Base-by-base conservation (phyloP, 2,888 invertebrate genomes). In the Leptopilina myrica region DNA sequence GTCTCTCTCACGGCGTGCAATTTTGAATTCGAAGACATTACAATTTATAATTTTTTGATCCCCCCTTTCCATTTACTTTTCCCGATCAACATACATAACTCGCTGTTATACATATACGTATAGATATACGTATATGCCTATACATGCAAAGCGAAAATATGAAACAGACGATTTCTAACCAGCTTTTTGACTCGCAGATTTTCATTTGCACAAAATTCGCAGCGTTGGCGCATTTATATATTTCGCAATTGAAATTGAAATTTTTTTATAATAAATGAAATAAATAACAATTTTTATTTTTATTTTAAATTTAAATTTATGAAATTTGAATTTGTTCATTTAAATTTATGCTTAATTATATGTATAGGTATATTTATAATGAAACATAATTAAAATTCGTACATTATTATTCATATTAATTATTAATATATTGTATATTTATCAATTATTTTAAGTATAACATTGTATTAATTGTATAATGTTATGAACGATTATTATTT, bases 21-120 rank as follows among this genome's bases (percentile, higher is more conserved):
- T 77, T 77, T 77, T 43, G 67, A 26, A 77, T 56, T 67, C 67
- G 43, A 40, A 11, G 33, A 73, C 73, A 73, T 73, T 73, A 73
- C 56, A 73, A 73, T 73, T 73, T 56, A 73, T 73, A 73, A 73
- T 73, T 73, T 49, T 73, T 73, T 73, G 14, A n/a, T 56, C 8
- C 5, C 33, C n/a, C 8, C 33, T 14, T n/a, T 4, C n/a, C n/a
- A 4, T 11, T 26, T 73, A 33, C 56, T 73, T 73, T 73, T 14
- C 14, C 56, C 56, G 56, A 73, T 73, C 73, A 73, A 26, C 73
- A 26, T 73, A 56, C 73, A 26, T 73, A 56, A 56, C 49, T 69
- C 69, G 33, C 26, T 69, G 14, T 8, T 15, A 5, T 33, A n/a
- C n/a, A n/a, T n/a, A 33, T 33, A 33, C 33, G 33, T 33, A 33